A percentile compares a stretch with the other conserved stretches of the same genome.
Conservation (phyloP, 2,888 invertebrate genomes). For the Drosophila dives region DNA sequence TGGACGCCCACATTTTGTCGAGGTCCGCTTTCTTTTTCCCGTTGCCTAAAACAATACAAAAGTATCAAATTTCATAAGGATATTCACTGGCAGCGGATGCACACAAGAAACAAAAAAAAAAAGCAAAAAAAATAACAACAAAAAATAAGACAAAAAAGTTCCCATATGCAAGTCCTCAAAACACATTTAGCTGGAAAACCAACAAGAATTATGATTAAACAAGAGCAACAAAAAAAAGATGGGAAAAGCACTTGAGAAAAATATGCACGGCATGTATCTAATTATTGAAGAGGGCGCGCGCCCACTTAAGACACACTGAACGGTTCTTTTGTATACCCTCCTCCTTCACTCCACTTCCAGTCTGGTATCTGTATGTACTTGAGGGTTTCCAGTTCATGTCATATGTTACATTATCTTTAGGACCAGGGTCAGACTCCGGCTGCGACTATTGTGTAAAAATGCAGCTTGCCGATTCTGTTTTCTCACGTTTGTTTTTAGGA, state of each 20-base stretch:
- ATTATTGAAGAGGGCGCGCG: conserved; percentile 67
- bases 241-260: conserved; percentile 65
- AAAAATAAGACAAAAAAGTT: conserved; percentile 42
- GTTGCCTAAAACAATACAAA: conserved; percentile 56
- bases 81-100: conserved; percentile 51
- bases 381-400: conserved; percentile 25
- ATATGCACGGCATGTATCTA: conserved; percentile 57
- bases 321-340: conserved; percentile 38
- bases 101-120: neutral
- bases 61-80: conserved; percentile 76
- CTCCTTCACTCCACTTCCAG: neutral
- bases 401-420: conserved; percentile 48
- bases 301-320: conserved; percentile 61
- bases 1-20: conserved; percentile 56
- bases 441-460: conserved; percentile 11
- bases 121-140: neutral
- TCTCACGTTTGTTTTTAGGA: conserved; percentile 39
- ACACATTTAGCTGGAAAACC: conserved; percentile 44
- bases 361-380: conserved; percentile 11
- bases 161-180: conserved; percentile 62
- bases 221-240: conserved; percentile 25
- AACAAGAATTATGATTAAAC: conserved; percentile 32
- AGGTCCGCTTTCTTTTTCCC: conserved; percentile 20
- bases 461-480: conserved; percentile 35
- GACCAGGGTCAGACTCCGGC: conserved; percentile 26